Evolutionary conservation across 2,888 invertebrate genomes (phyloP).

Genomic region (Miltochrista miniata): DNA sequence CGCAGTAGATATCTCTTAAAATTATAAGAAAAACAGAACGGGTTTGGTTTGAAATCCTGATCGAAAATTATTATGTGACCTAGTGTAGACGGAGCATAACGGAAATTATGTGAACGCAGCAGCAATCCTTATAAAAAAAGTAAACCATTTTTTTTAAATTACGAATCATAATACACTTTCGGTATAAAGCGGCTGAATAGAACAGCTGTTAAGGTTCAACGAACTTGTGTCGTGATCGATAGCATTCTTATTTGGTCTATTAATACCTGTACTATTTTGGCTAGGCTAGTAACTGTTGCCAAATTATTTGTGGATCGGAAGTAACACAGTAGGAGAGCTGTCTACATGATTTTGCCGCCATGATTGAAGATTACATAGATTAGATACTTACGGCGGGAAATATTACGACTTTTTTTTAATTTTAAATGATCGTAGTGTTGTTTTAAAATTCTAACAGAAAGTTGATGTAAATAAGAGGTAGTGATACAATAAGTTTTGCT

Average conservation of each 20-base stretch:
- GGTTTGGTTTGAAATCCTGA: no score
- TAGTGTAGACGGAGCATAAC: no score
- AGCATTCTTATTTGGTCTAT: slow-evolving; percentile 59
- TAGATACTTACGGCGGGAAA: slow-evolving; percentile 11
- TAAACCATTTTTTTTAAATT: slow-evolving; percentile 1
- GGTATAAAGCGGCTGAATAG: slow-evolving; percentile 29
- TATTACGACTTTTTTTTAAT: no score
- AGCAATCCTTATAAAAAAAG: no score
- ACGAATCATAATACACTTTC: not conserved
- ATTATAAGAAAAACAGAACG: no score
- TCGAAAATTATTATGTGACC: no score
- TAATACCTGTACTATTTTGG: slow-evolving; percentile 59
- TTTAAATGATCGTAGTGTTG: not conserved
- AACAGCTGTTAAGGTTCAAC: slow-evolving; percentile 53
- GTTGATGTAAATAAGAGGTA: not conserved
- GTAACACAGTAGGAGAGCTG: slow-evolving; percentile 36
- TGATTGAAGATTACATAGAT: slow-evolving; percentile 18
- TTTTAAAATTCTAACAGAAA: not conserved
- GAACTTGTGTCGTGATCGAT: slow-evolving; percentile 60
- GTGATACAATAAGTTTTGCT: no score
- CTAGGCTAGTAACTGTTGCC: slow-evolving; percentile 57
- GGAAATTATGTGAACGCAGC: no score
- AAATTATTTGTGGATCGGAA: slow-evolving; percentile 72
- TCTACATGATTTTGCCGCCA: slow-evolving; percentile 22
- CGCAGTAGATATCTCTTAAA: no score